These are phyloP conservation scores for Oophaga pumilio DNA, from an alignment of 2,113 vertebrate species.

Conservation along the genomic window DNA sequence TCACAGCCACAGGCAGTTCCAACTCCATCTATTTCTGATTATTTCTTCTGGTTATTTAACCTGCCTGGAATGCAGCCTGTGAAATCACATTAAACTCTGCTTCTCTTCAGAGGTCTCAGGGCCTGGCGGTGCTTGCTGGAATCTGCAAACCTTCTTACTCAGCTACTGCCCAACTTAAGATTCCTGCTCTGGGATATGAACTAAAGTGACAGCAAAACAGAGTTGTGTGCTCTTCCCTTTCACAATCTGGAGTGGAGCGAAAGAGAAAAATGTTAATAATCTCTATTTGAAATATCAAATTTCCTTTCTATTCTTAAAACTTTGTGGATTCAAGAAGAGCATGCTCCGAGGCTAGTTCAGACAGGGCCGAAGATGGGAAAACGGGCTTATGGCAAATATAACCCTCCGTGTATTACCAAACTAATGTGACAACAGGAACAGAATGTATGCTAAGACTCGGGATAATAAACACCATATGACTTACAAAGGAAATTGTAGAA, in stretches of 20 bases:
- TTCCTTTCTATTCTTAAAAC: conserved; percentile 23
- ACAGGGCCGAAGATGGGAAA: not conserved
- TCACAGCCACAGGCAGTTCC: conserved; percentile 57
- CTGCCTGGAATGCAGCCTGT: conserved; percentile 64
- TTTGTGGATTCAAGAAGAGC: not conserved
- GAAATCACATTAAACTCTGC: conserved; percentile 61
- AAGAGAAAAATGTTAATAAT: conserved; percentile 36
- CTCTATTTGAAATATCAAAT: conserved; percentile 37
- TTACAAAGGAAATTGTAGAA: not conserved
- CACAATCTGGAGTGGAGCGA: conserved; percentile 5
- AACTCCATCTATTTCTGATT: conserved; percentile 59
- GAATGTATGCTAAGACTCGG: not conserved
- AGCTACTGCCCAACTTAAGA: conserved; percentile 45
- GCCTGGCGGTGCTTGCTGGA: conserved; percentile 62
- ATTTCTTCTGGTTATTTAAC: conserved; percentile 68
- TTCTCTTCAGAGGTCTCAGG: conserved; percentile 63
- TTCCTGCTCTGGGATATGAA: conserved; percentile 36
- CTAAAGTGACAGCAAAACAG: conserved; percentile 39
- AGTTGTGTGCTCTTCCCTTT: conserved; percentile 13
- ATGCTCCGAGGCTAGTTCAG: conserved; percentile 9
- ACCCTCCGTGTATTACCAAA: not conserved
- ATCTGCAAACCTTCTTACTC: conserved; percentile 41
- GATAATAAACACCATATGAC: conserved; percentile 40
- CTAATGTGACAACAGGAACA: conserved; percentile 9
- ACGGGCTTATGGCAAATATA: conserved; percentile 15